Conservation (phyloP, 2,113 vertebrate species). For the Salvelinus namaycush region DNA sequence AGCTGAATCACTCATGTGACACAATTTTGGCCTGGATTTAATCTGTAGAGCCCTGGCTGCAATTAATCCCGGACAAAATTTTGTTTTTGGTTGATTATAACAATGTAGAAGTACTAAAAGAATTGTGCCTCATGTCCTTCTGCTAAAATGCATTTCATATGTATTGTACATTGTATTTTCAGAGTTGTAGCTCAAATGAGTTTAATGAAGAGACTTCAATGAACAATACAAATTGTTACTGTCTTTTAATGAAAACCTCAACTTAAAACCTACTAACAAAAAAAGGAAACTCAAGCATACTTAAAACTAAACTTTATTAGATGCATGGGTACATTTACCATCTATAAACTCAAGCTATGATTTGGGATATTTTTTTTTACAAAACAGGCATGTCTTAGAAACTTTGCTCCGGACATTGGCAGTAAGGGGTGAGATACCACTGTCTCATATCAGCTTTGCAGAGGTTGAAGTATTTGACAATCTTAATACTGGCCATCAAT, state of each 20-base stretch:
- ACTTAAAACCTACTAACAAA: not conserved
- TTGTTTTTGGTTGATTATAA: too few relatives aligned
- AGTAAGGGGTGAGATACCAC: not conserved
- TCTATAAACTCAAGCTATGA: constrained; percentile 12
- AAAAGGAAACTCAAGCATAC: constrained; percentile 4
- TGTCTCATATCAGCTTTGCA: not conserved
- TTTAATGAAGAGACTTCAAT: not conserved
- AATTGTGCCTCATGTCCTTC: too few relatives aligned
- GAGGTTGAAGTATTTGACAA: too few relatives aligned
- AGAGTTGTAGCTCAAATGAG: too few relatives aligned
- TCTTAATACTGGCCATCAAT: not conserved
- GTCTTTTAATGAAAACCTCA: not conserved
- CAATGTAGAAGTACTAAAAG: too few relatives aligned
- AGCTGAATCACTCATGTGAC: too few relatives aligned
- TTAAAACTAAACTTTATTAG: constrained; percentile 58
- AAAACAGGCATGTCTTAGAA: constrained; percentile 4
- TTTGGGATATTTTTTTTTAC: constrained; percentile 12
- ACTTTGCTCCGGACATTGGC: not conserved
- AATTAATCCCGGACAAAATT: too few relatives aligned
- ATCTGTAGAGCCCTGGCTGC: too few relatives aligned
- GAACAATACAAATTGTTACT: not conserved
- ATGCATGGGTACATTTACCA: constrained; percentile 6
- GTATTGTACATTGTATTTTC: not conserved
- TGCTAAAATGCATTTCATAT: too few relatives aligned
- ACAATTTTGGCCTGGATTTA: too few relatives aligned